Evolutionary conservation across 1,140 invertebrate genomes (phyloP).

Genomic region (Eulimnadia texana): DNA sequence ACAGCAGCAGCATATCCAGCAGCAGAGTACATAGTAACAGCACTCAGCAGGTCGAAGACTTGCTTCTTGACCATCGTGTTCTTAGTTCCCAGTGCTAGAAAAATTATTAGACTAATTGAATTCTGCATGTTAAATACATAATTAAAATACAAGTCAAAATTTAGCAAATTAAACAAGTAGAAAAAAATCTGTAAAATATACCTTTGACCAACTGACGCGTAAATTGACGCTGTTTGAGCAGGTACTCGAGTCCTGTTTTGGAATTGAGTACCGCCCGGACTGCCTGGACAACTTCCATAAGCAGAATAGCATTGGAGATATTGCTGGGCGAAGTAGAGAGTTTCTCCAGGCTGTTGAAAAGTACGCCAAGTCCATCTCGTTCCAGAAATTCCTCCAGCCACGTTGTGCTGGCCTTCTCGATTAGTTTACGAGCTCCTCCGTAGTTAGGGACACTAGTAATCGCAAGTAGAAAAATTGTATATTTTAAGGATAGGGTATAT

Average conservation of each 20-base stretch:
- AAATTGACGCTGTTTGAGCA: conserved; percentile 31
- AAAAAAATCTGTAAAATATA: conserved; percentile 20
- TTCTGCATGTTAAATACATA: not conserved
- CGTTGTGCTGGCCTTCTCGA: conserved; percentile 24
- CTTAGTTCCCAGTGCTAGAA: conserved; percentile 33
- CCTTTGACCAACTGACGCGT: conserved; percentile 31
- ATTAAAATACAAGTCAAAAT: conserved; percentile 1
- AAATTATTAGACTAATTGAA: conserved; percentile 2
- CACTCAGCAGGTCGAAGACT: conserved; percentile 37
- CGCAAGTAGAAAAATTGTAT: no score
- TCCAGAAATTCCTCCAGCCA: conserved; percentile 37
- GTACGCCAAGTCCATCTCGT: conserved; percentile 30
- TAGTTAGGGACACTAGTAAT: conserved; percentile 31
- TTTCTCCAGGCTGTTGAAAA: conserved; percentile 33
- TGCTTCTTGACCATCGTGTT: conserved; percentile 39
- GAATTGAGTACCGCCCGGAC: conserved; percentile 36
- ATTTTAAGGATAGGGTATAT: no score
- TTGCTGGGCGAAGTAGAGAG: conserved; percentile 24
- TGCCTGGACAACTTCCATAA: conserved; percentile 34
- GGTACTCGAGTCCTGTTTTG: conserved; percentile 32
- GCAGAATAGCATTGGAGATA: conserved; percentile 30
- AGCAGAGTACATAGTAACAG: conserved; percentile 34
- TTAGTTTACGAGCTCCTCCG: conserved; percentile 29
- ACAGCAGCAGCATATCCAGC: conserved; percentile 33
- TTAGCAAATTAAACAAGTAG: conserved; percentile 3